A percentile compares a stretch with the other conserved stretches of the same genome.
These are phyloP conservation scores for Mustelus asterias DNA, from an alignment of 2,113 vertebrate species.

Conservation along the genomic window DNA sequence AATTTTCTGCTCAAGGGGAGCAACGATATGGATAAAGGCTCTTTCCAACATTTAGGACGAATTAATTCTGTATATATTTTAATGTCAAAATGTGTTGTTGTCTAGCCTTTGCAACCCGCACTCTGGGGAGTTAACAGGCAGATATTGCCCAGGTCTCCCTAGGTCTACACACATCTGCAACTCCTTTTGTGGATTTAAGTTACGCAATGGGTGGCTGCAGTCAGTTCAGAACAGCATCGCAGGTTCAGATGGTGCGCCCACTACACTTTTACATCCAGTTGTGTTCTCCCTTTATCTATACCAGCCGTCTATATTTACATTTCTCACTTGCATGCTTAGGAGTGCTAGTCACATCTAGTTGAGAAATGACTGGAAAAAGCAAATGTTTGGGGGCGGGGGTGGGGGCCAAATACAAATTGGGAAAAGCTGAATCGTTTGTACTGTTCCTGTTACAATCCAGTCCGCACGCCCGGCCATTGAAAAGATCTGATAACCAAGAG, in stretches of 20 bases:
- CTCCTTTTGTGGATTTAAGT: constrained; percentile 9
- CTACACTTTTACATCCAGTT: background rate
- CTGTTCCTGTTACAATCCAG: background rate
- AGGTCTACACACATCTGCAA: background rate
- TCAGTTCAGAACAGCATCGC: background rate
- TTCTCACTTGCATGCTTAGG: background rate
- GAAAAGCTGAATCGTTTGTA: background rate
- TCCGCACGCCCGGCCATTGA: background rate
- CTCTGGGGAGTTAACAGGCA: background rate
- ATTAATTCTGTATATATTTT: constrained; percentile 16
- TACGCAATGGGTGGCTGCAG: background rate
- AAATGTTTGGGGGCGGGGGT: background rate
- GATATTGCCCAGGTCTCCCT: background rate
- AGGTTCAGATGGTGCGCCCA: background rate
- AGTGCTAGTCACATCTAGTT: background rate
- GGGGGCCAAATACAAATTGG: background rate
- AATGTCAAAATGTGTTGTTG: background rate
- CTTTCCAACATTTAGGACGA: background rate
- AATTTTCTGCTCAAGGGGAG: background rate
- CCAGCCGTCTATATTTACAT: background rate
- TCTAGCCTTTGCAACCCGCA: background rate
- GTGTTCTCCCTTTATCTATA: background rate
- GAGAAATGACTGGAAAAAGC: background rate
- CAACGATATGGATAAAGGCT: background rate
- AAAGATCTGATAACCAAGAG: background rate